A percentile compares a stretch with the other conserved stretches of the same genome.
phyloP scores from a whole-genome alignment of 2,113 vertebrate genomes.

The Perognathus longimembris region DNA sequence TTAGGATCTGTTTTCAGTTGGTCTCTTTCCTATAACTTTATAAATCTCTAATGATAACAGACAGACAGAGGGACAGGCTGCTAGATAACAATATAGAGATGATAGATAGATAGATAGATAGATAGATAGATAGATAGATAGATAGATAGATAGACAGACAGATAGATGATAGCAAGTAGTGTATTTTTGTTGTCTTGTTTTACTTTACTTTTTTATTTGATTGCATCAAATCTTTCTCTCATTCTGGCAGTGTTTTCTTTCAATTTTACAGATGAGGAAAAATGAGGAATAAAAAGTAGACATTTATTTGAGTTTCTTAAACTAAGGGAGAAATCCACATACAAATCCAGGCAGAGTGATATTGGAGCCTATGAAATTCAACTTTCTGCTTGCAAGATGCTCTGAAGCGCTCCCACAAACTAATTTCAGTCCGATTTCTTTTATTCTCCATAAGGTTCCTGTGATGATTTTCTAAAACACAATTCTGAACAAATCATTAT shows the following conservation, averaged over 20 bases:
- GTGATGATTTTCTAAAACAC: slow-evolving; percentile 1
- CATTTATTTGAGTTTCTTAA: not conserved
- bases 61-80: not conserved
- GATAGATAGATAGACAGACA: no score
- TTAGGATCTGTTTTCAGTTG: not conserved
- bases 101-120: no score
- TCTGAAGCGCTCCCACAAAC: not conserved
- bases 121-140: no score
- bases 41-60: not conserved
- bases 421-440: not conserved
- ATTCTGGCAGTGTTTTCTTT: not conserved
- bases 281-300: not conserved
- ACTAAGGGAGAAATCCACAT: not conserved
- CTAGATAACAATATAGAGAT: no score
- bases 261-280: not conserved
- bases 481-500: not conserved
- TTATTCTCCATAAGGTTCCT: not conserved
- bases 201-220: not conserved
- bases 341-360: not conserved
- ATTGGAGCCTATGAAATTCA: not conserved
- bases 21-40: not conserved
- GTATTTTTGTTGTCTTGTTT: not conserved
- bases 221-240: not conserved
- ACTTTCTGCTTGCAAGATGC: not conserved
- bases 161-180: not conserved